Evolutionary conservation across 1,140 invertebrate genomes (phyloP), one percentile per base, ranked within the genome.

Genomic region (Frieseomelitta varia): DNA sequence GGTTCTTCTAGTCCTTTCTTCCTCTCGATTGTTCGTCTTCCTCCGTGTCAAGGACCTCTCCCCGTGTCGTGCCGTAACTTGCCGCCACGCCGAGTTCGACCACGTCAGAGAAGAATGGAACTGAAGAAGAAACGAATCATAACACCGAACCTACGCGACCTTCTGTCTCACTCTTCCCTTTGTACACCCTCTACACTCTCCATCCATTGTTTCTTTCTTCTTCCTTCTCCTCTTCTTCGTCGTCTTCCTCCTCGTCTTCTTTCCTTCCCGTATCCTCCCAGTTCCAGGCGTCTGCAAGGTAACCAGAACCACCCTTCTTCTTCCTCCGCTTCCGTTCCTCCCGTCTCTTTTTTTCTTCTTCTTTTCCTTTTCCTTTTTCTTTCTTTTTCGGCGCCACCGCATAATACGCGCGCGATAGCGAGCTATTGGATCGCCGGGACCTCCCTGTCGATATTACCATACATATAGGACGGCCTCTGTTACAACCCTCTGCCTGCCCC

Each of bases 401-500:
- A 86, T 87, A 87, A 91, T 88, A 89, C 85, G 86, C 55, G 81
- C 80, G 78, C 83, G 86, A 82, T 87, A 88, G 82, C 82, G 63
- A 78, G 84, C 79, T 90, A 90, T 90, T 81, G 88, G 86, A 87
- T 90, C 88, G 87, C 84, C 55, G 83, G 77, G 89, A 90, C 88
- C 85, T 90, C 86, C 88, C 86, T 87, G 85, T 90, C 90, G 88
- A 88, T 92, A 92, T 93, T 93, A 93, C 91, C 92, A 91, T 93
- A 92, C 92, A 91, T 93, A 93, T 93, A 90, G 90, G 90, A 85
- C 91, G 89, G 88, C 85, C 87, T 81, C 78, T 89, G 87, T 89
- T 90, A 87, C 88, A 87, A 90, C 85, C 90, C 87, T 88, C 88
- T 19, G 17, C 82, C 89, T 85, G 86, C 86, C 88, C 88, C 85